phyloP scores from a whole-genome alignment of 2,113 vertebrate species.

The Gnathonemus echidnorhynchus region DNA sequence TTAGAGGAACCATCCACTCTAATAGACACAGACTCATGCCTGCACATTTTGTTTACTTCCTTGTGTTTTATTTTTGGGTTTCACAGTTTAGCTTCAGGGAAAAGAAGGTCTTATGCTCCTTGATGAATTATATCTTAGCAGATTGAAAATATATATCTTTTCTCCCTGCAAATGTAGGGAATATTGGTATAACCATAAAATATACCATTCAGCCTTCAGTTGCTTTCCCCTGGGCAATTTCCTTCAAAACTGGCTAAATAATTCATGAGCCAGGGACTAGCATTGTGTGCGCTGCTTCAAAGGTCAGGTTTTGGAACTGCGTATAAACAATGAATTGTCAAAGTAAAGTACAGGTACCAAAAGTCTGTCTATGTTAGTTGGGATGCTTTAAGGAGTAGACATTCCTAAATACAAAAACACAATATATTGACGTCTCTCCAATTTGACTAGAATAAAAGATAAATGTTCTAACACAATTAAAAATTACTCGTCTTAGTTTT shows the following conservation, averaged over 20 bases:
- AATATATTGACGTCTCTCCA: background rate
- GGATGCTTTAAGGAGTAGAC: background rate
- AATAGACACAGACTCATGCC: background rate
- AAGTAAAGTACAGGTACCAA: background rate
- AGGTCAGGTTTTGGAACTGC: background rate
- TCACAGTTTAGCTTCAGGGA: constrained; percentile 1
- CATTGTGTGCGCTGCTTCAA: background rate
- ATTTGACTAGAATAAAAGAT: background rate
- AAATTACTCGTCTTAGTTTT: background rate
- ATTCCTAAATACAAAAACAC: background rate
- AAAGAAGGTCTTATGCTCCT: background rate
- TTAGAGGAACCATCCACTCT: background rate
- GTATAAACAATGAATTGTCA: background rate
- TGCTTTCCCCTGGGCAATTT: background rate
- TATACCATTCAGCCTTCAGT: background rate
- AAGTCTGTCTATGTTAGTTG: background rate
- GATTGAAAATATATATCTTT: background rate
- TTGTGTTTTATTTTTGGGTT: background rate
- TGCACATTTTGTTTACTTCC: background rate
- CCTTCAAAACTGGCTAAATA: background rate
- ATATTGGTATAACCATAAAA: background rate
- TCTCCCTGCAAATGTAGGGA: background rate
- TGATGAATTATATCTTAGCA: background rate
- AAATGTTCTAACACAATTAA: background rate
- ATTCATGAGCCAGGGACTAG: background rate